Conservation (phyloP, 2,888 invertebrate genomes). For the Deroplatys truncata region DNA sequence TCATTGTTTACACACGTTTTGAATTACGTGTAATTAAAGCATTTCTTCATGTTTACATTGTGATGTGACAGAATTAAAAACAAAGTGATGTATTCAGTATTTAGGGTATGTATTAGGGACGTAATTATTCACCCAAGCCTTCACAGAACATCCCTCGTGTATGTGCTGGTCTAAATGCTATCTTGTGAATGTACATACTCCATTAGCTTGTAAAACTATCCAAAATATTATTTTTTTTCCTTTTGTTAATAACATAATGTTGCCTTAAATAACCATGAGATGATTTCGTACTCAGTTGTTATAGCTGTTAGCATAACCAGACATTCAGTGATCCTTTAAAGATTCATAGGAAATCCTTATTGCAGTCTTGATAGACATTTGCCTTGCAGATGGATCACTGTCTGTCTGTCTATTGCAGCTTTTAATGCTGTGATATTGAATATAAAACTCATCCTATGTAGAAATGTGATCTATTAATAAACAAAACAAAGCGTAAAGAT, state of each 20-base stretch:
- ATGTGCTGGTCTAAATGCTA: background rate
- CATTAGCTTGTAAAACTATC: background rate
- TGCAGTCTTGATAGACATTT: background rate
- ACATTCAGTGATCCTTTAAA: constrained; percentile 1
- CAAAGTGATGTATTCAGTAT: background rate
- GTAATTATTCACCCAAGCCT: constrained; percentile 9
- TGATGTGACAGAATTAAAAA: background rate
- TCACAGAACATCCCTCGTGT: background rate
- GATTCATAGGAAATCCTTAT: background rate
- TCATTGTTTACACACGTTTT: background rate
- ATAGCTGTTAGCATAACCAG: background rate
- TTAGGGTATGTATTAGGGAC: background rate
- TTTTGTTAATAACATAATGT: constrained; percentile 7
- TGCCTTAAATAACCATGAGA: constrained; percentile 9
- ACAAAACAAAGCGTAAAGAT: background rate
- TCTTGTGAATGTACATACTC: background rate
- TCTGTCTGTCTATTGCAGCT: constrained; percentile 6
- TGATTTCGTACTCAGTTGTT: constrained; percentile 9
- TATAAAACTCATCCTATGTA: constrained; percentile 3
- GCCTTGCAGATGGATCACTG: background rate
- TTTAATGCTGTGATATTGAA: background rate
- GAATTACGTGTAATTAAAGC: background rate
- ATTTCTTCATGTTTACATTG: constrained; percentile 7
- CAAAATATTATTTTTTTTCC: background rate
- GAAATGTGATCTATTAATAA: constrained; percentile 1